Conservation (phyloP, 2,888 invertebrate species). For the Phortica okadai region DNA sequence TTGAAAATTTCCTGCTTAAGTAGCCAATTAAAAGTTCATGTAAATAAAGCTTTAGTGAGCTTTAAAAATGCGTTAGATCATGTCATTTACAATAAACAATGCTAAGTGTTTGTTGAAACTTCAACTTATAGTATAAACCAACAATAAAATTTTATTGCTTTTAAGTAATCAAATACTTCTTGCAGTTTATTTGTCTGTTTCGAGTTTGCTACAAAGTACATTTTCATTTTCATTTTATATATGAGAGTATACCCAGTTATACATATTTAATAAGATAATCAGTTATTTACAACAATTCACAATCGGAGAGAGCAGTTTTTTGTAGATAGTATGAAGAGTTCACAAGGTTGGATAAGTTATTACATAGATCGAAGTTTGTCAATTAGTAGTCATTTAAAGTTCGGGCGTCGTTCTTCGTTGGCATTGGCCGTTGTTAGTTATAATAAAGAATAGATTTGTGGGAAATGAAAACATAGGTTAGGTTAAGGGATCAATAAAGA, state of each 20-base stretch:
- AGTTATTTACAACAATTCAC: slow-evolving; percentile 70
- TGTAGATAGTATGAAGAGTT: background rate
- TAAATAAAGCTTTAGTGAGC: too few relatives aligned
- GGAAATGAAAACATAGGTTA: background rate
- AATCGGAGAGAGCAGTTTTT: slow-evolving; percentile 48
- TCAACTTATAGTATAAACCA: background rate
- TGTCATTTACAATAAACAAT: too few relatives aligned
- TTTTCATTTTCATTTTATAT: slow-evolving; percentile 11
- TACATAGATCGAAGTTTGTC: slow-evolving; percentile 10
- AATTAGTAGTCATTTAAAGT: slow-evolving; percentile 39
- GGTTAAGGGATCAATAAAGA: background rate
- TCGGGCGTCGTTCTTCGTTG: slow-evolving; percentile 44
- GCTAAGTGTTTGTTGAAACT: background rate
- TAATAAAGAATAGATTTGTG: background rate
- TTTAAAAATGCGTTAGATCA: too few relatives aligned
- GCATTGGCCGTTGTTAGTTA: slow-evolving; percentile 37
- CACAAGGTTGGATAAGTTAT: slow-evolving; percentile 32
- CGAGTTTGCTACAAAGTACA: slow-evolving; percentile 66
- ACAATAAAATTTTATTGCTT: slow-evolving; percentile 30
- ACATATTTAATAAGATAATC: slow-evolving; percentile 62
- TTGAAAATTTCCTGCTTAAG: too few relatives aligned
- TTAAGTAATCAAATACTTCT: slow-evolving; percentile 69
- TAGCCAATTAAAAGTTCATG: too few relatives aligned
- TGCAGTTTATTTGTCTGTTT: slow-evolving; percentile 73
- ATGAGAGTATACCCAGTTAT: slow-evolving; percentile 33